Base-by-base conservation (phyloP, 2,888 invertebrate genomes). In the Baronia brevicornis region DNA sequence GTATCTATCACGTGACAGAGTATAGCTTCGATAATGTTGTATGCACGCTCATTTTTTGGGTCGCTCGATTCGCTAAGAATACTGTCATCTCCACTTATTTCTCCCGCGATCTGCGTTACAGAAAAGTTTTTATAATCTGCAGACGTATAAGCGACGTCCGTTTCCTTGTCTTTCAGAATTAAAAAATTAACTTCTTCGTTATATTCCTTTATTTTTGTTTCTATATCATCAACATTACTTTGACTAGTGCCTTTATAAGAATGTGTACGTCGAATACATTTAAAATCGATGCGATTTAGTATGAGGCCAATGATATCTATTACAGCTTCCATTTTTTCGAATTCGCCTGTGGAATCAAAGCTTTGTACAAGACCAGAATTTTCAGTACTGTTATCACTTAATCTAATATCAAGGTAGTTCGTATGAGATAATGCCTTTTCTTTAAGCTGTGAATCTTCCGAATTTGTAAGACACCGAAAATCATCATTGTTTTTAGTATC, bases 301-400 rank as follows among this genome's bases (percentile, higher is more conserved):
- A 84, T 46, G 5, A 40, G 19, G 2, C 52, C 44, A 4, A 84
- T 36, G 3, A 82, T 41, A 27, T 82, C 80, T 1, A 69, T 45
- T 4, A 79, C 58, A 0, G 53, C 37, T 58, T 84, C 84, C 17
- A 68, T 60, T 45, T 72, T 78, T 39, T 84, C 84, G 38, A 84
- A 84, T 46, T 84, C 84, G 3, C 44, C 61, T 1, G 73, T 78
- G 0, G 84, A 80, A 58, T 84, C 66, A 7, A 74, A 64, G 33
- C 82, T 80, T 11, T 35, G 34, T n/a, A 62, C 67, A 17, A 38
- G 37, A 5, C 54, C 52, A 1, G 66, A 65, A 45, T 62, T 69
- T 0, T 54, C 26, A n/a, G 55, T 48, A 39, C 66, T 74, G 35
- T 58, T 53, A 14, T 54, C 38, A 41, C 49, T 49, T 8, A 48